phyloP scores from a whole-genome alignment of 2,888 invertebrate species.

The Oscheius sp. region DNA sequence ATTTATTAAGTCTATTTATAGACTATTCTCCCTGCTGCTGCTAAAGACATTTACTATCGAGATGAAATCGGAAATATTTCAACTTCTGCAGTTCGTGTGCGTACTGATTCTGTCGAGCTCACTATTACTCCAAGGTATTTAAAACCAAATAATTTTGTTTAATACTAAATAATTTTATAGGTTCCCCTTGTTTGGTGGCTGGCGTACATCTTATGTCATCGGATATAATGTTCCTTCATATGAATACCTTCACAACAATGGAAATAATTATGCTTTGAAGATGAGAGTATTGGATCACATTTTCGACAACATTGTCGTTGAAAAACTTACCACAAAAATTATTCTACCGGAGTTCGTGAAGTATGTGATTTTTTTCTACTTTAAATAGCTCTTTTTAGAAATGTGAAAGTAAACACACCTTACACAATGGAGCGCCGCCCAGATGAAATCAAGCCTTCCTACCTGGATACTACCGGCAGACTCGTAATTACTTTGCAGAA shows the following conservation, averaged over 20 bases:
- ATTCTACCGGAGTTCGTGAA: constrained; percentile 90
- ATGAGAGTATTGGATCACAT: constrained; percentile 96
- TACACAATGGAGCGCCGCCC: constrained; percentile 81
- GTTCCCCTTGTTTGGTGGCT: constrained; percentile 97
- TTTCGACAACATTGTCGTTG: constrained; percentile 93
- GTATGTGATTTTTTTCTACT: constrained; percentile 40
- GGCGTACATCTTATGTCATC: constrained; percentile 94
- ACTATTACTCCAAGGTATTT: constrained; percentile 82
- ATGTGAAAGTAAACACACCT: constrained; percentile 83
- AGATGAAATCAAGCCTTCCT: constrained; percentile 86
- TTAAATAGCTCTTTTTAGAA: constrained; percentile 70
- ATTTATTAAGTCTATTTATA: constrained; percentile 53
- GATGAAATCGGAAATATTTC: constrained; percentile 98
- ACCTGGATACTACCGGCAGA: constrained; percentile 91
- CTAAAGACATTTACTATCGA: constrained; percentile 93
- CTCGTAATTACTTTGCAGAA: constrained; percentile 85
- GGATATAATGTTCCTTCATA: constrained; percentile 97
- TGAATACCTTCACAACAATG: constrained; percentile 87
- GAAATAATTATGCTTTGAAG: constrained; percentile 78
- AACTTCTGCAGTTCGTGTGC: constrained; percentile 87
- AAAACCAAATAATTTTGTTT: not conserved
- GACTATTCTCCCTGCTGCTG: constrained; percentile 81
- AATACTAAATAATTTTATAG: constrained; percentile 73
- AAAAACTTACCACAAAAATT: constrained; percentile 85
- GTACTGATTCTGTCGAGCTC: constrained; percentile 90